phyloP scores from a whole-genome alignment of 2,113 vertebrate species.

The Aptenodytes patagonicus region DNA sequence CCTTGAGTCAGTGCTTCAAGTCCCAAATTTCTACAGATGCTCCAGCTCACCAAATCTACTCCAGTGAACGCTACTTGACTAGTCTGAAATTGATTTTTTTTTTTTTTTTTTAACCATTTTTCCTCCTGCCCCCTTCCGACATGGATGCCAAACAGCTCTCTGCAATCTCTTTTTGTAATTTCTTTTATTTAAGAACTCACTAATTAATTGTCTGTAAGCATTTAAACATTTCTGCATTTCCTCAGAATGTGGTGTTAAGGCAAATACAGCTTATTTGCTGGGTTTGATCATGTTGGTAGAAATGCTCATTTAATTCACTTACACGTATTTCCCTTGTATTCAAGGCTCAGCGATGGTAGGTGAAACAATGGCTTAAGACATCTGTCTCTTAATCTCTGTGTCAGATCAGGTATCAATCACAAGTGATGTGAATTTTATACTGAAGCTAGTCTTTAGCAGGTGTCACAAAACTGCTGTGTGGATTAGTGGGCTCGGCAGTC shows the following conservation, averaged over 20 bases:
- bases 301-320: neutral
- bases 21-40: constrained; percentile 27
- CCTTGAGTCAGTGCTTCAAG: constrained; percentile 21
- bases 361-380: neutral
- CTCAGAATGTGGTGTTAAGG: neutral
- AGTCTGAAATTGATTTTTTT: neutral
- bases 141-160: neutral
- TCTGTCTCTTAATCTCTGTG: neutral
- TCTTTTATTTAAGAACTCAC: constrained; percentile 13
- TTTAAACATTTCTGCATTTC: neutral
- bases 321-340: neutral
- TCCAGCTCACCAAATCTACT: constrained; percentile 30
- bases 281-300: neutral
- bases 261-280: neutral
- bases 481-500: neutral
- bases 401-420: neutral
- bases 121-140: fast-evolving
- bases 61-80: neutral
- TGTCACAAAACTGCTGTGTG: neutral
- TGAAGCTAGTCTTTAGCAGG: neutral
- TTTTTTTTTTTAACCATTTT: neutral
- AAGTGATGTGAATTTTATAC: neutral
- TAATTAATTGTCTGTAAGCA: neutral
- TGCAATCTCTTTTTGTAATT: neutral
- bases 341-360: neutral